Conservation (phyloP, 2,888 invertebrate species). For the Chloroclysta siterata region DNA sequence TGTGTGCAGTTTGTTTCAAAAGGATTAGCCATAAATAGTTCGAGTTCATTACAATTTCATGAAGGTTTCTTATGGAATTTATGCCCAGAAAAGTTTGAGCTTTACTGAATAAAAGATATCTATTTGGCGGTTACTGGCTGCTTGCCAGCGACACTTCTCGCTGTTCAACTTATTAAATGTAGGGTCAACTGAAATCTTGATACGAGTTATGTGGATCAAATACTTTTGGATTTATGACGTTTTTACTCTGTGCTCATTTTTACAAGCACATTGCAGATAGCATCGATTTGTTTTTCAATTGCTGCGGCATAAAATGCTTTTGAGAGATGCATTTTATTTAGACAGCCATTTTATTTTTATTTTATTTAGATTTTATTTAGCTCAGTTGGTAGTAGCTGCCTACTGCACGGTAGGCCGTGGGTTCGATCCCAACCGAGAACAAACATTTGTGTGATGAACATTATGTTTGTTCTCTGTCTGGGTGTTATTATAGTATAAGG, state of each 20-base stretch:
- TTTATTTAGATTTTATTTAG: too few species aligned
- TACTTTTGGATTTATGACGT: constrained; percentile 8
- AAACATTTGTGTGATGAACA: too few species aligned
- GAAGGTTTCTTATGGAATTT: constrained; percentile 76
- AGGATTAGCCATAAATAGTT: constrained; percentile 84
- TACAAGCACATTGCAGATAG: neutral
- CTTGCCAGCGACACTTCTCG: constrained; percentile 67
- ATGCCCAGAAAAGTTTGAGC: constrained; percentile 81
- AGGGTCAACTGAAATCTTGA: constrained; percentile 52
- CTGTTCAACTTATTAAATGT: constrained; percentile 55
- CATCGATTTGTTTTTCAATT: neutral
- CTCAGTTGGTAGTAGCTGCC: too few species aligned
- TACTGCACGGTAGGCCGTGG: too few species aligned
- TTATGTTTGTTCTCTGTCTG: too few species aligned
- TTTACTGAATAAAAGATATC: constrained; percentile 83
- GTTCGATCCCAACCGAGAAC: too few species aligned
- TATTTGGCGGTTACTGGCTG: constrained; percentile 76
- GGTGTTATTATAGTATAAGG: too few species aligned
- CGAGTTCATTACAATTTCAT: constrained; percentile 82
- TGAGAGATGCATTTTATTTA: too few species aligned
- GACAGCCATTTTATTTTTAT: too few species aligned
- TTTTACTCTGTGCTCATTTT: constrained; percentile 1
- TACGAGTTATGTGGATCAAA: constrained; percentile 19
- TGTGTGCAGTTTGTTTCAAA: constrained; percentile 77
- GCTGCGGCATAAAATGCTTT: neutral